Evolutionary conservation across 2,797 vertebrate species (phyloP).

Genomic region (Rhinoraja longicauda): DNA sequence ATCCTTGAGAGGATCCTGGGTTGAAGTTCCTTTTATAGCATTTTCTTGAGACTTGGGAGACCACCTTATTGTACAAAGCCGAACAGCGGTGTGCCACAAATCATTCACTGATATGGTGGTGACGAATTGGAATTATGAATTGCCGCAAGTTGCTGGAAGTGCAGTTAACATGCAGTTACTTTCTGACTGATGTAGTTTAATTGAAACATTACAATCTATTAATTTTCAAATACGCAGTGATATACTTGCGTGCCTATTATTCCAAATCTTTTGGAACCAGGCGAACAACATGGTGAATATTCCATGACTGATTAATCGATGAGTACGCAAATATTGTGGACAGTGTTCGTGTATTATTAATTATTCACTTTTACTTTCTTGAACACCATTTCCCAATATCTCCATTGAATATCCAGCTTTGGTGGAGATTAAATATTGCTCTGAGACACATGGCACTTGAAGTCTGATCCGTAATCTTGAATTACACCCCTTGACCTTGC

Average conservation of each 20-base stretch:
- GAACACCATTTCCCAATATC: neutral
- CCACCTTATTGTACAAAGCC: neutral
- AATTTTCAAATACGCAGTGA: neutral
- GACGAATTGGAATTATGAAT: too few species aligned
- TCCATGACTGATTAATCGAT: neutral
- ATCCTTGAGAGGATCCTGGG: neutral
- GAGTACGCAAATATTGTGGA: neutral
- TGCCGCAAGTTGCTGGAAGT: too few species aligned
- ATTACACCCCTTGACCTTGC: neutral
- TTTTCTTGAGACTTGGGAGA: neutral
- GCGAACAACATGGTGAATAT: neutral
- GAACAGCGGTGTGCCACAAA: neutral
- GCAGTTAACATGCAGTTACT: neutral
- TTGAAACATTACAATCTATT: neutral
- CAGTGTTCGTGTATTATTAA: neutral
- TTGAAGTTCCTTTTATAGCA: neutral
- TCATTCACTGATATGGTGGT: neutral
- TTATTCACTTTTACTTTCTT: neutral
- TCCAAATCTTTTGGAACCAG: neutral
- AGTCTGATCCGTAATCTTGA: neutral
- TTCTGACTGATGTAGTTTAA: neutral
- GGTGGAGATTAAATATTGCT: neutral
- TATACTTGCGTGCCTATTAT: neutral
- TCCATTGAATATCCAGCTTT: neutral
- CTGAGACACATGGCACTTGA: neutral